These are phyloP conservation scores for Tanypteryx hageni DNA, from an alignment of 2,888 invertebrate genomes.

Conservation along the genomic window DNA sequence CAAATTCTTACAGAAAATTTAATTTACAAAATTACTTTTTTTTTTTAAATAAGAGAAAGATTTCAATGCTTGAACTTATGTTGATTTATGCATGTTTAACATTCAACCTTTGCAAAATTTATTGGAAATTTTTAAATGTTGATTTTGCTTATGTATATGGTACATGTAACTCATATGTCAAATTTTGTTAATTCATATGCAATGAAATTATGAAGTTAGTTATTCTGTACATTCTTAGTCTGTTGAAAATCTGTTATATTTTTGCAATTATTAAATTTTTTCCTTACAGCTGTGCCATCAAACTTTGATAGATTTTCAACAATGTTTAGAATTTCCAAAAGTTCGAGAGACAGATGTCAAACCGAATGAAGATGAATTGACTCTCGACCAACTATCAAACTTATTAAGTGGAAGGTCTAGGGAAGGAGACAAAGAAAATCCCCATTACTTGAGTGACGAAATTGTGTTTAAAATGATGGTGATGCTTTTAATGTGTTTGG, in stretches of 20 bases:
- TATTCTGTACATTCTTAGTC: too few species aligned
- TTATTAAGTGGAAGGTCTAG: constrained; percentile 15
- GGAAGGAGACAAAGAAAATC: constrained; percentile 77
- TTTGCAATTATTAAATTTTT: constrained; percentile 48
- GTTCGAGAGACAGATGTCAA: constrained; percentile 67
- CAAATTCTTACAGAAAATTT: too few species aligned
- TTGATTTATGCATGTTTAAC: too few species aligned
- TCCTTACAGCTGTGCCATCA: constrained; percentile 78
- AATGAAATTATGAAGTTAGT: too few species aligned
- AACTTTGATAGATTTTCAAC: constrained; percentile 84
- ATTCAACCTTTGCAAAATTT: too few species aligned
- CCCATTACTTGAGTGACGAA: constrained; percentile 80
- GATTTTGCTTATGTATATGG: not conserved
- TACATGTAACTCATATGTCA: not conserved
- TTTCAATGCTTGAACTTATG: too few species aligned
- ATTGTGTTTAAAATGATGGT: constrained; percentile 89
- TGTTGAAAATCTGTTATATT: not conserved
- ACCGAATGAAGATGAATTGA: constrained; percentile 76
- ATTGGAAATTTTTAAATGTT: not conserved
- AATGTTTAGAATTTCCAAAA: constrained; percentile 80
- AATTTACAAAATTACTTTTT: too few species aligned
- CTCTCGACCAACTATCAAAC: constrained; percentile 74
- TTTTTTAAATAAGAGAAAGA: too few species aligned
- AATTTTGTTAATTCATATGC: too few species aligned
- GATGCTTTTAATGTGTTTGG: constrained; percentile 88